phyloP scores from a whole-genome alignment of 2,113 vertebrate genomes.

The Castor canadensis region DNA sequence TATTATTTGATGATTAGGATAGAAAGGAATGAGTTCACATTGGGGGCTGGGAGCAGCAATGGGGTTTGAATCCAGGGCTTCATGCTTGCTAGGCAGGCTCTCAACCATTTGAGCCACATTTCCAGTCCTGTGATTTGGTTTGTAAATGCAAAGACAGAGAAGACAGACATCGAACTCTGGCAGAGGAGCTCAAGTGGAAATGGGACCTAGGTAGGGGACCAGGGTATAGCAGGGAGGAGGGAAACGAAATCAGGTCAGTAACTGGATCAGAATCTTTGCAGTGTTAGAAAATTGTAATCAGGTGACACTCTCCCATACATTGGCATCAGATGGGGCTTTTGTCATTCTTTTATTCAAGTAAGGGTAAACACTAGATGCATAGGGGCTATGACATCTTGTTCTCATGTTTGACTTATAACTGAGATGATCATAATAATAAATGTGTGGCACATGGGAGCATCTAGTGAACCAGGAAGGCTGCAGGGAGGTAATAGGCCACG shows the following conservation, averaged over 20 bases:
- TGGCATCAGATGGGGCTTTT: neutral
- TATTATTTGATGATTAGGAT: neutral
- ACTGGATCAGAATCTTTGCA: neutral
- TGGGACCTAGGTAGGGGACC: neutral
- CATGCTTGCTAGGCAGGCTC: neutral
- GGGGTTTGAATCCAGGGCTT: neutral
- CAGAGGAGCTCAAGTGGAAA: neutral
- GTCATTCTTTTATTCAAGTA: neutral
- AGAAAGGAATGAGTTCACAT: too few relatives aligned
- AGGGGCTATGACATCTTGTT: neutral
- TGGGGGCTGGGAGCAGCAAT: too few relatives aligned
- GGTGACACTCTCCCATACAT: neutral
- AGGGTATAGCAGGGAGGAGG: neutral
- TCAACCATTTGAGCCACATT: neutral
- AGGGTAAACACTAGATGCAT: neutral
- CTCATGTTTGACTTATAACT: neutral
- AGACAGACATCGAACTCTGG: neutral
- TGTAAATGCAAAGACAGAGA: neutral
- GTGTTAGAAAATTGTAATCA: neutral
- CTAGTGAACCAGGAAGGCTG: neutral
- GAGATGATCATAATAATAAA: neutral
- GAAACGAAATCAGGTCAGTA: neutral
- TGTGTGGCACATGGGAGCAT: neutral
- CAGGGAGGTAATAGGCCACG: neutral
- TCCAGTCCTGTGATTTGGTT: too few relatives aligned